These are phyloP conservation scores for Eupithecia insigniata DNA, from an alignment of 2,888 invertebrate species.

Conservation along the genomic window DNA sequence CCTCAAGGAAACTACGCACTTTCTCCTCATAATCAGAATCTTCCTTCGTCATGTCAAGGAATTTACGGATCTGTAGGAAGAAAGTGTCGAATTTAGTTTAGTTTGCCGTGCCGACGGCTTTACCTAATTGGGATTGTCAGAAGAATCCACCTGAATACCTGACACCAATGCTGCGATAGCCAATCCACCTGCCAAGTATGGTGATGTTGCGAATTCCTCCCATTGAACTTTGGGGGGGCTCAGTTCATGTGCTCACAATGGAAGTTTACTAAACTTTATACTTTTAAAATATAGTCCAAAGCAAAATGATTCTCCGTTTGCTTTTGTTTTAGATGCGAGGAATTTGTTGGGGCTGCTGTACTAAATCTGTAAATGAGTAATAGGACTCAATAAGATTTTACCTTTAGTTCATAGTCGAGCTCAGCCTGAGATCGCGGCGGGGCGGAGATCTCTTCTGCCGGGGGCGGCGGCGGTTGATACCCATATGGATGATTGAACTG, in stretches of 20 bases:
- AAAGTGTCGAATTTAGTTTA: neutral
- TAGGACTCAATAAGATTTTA: slow-evolving; percentile 39
- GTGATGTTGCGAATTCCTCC: too few species aligned
- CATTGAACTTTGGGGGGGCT: too few species aligned
- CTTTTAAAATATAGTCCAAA: too few species aligned
- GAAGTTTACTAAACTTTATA: too few species aligned
- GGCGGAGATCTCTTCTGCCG: slow-evolving; percentile 69
- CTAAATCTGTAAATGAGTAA: neutral
- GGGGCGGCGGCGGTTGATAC: slow-evolving; percentile 84
- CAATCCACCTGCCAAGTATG: too few species aligned
- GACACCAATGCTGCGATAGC: too few species aligned
- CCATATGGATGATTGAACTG: slow-evolving; percentile 89
- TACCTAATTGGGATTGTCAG: neutral
- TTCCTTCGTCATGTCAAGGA: slow-evolving; percentile 90
- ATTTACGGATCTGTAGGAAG: slow-evolving; percentile 84
- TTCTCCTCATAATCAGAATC: slow-evolving; percentile 94
- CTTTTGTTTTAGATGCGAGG: too few species aligned
- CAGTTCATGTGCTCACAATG: too few species aligned
- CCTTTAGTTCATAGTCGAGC: slow-evolving; percentile 87
- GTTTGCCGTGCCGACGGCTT: neutral
- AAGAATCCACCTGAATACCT: too few species aligned
- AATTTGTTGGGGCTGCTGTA: neutral
- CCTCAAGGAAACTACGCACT: slow-evolving; percentile 93
- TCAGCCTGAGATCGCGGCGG: slow-evolving; percentile 75
- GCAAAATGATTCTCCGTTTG: too few species aligned